A percentile compares a stretch with the other conserved stretches of the same genome.
Evolutionary conservation across 2,888 invertebrate genomes (phyloP).

Genomic region (Pteria penguin): DNA sequence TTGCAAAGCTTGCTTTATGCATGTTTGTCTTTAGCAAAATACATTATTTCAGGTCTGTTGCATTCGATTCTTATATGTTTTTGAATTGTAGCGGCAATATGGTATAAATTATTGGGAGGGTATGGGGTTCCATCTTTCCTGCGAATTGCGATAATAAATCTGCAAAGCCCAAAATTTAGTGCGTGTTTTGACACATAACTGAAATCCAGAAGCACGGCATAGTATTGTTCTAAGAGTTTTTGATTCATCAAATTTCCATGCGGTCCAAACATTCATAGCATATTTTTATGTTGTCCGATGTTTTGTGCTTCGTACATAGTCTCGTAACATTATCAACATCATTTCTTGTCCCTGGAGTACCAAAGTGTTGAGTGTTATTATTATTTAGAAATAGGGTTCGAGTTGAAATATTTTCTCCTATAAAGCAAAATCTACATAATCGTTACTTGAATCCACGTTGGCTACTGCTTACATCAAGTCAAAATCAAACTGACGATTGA

Average conservation of each 20-base stretch:
- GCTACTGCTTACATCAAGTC: no score
- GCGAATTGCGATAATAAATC: not conserved
- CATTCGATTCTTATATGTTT: not conserved
- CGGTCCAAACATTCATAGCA: no score
- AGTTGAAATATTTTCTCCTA: no score
- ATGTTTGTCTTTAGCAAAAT: not conserved
- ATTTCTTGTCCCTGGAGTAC: no score
- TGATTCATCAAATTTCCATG: not conserved
- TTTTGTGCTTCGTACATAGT: no score
- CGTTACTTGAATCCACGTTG: no score
- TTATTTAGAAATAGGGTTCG: no score
- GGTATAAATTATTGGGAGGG: not conserved
- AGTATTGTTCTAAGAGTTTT: not conserved
- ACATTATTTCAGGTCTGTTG: not conserved
- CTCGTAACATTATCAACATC: no score
- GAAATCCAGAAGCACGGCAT: not conserved
- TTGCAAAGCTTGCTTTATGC: not conserved
- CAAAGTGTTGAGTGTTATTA: no score
- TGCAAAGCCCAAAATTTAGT: not conserved
- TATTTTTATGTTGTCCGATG: no score
- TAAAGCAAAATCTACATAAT: no score
- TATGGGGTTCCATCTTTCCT: not conserved
- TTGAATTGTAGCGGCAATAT: not conserved
- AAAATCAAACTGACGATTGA: no score
- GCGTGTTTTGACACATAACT: not conserved